phyloP scores from a whole-genome alignment of 2,797 vertebrate genomes.

The Microcaecilia unicolor region DNA sequence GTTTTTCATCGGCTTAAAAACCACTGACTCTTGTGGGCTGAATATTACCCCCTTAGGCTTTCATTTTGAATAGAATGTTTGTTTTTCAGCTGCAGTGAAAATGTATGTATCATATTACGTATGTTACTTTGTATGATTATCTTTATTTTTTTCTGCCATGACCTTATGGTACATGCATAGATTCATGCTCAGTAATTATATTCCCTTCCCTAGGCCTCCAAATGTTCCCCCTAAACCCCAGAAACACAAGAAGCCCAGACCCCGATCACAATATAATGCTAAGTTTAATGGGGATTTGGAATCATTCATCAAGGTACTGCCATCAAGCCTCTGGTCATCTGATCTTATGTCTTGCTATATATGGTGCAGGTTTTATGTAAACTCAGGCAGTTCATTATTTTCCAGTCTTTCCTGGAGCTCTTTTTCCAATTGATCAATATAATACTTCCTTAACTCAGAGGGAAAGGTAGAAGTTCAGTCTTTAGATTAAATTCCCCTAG shows the following conservation, averaged over 20 bases:
- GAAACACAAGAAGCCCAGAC: slow-evolving; percentile 79
- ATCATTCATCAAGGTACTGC: slow-evolving; percentile 87
- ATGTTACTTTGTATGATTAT: too few relatives aligned
- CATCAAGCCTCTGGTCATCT: slow-evolving; percentile 42
- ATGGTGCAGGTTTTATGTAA: slow-evolving; percentile 44
- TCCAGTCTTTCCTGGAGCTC: slow-evolving; percentile 52
- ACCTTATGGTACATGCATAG: too few relatives aligned
- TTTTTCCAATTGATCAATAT: slow-evolving; percentile 57
- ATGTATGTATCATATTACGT: too few relatives aligned
- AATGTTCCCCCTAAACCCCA: slow-evolving; percentile 78
- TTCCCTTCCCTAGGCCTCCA: slow-evolving; percentile 78
- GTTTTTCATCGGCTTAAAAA: too few relatives aligned
- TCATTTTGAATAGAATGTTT: too few relatives aligned
- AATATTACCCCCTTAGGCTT: too few relatives aligned
- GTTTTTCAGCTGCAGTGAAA: too few relatives aligned
- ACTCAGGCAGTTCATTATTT: slow-evolving; percentile 54
- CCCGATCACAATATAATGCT: slow-evolving; percentile 84
- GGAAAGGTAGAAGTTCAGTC: slow-evolving; percentile 15
- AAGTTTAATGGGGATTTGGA: slow-evolving; percentile 96
- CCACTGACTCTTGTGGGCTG: too few relatives aligned
- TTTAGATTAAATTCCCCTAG: slow-evolving; percentile 9
- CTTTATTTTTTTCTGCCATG: too few relatives aligned
- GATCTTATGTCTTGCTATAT: slow-evolving; percentile 43
- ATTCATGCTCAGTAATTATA: slow-evolving; percentile 52
- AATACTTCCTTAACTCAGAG: slow-evolving; percentile 63